Evolutionary conservation across 2,888 invertebrate species (phyloP), one percentile per base, ranked within the genome.

Genomic region (Automeris io): DNA sequence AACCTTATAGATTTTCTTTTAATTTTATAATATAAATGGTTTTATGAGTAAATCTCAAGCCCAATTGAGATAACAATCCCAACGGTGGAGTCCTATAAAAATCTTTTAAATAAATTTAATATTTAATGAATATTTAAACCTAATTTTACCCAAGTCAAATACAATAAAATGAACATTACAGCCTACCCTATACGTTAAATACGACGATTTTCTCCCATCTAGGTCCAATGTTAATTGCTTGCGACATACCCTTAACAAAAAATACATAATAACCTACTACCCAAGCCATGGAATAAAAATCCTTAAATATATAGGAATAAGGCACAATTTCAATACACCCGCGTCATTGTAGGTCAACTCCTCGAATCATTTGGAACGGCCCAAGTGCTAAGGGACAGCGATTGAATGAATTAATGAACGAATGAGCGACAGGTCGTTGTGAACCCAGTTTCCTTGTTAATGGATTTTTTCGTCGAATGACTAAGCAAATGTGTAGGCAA

Each of bases 101-200:
- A n/a, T n/a, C n/a, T n/a, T n/a, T n/a, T n/a, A n/a, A n/a, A 16
- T 29, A 29, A 1, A 29, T 29, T 13, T 5, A 7, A 16, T 29
- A 9, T 16, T n/a, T 29, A 29, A 29, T 16, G 16, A 21, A 34
- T 11, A 34, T 34, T 19, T 33, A 38, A 35, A 12, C 31, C 9
- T 24, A 31, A 40, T 43, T 40, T 26, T 31, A 33, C 29, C 34
- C 39, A 34, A 37, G 31, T 37, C 39, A 37, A 21, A 35, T 35
- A 35, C 13, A 40, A 40, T 43, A 33, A 43, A 40, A 40, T 40
- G 22, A 36, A 22, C 40, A 40, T 40, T 32, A 36, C 36, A 16
- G 8, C 25, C 1, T 23, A 35, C 33, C 22, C 40, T 33, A 25
- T 37, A 37, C 18, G 16, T 19, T 40, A 40, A 40, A 40, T 33